A percentile compares a stretch with the other conserved stretches of the same genome.
phyloP scores from a whole-genome alignment of 2,888 invertebrate species.

The Nomada hirtipes region DNA sequence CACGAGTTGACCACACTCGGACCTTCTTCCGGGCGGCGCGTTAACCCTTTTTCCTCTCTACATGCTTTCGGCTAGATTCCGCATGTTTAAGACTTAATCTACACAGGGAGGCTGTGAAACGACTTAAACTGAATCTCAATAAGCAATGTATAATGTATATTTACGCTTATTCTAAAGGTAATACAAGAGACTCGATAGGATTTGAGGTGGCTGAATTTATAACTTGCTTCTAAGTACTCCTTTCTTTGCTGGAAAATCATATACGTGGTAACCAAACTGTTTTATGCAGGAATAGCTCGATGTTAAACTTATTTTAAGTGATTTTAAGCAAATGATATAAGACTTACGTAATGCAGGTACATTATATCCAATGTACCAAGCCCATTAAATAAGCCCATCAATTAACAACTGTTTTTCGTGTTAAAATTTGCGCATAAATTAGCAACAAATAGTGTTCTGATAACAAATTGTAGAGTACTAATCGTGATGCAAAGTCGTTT shows the following conservation, averaged over 20 bases:
- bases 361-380: too few species aligned
- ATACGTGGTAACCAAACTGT: too few species aligned
- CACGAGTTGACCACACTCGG: slow-evolving; percentile 67
- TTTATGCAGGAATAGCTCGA: too few species aligned
- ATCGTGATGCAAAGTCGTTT: not conserved
- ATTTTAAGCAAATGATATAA: too few species aligned
- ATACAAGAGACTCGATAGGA: not conserved
- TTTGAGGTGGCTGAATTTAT: not conserved
- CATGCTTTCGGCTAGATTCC: slow-evolving; percentile 36
- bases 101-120: slow-evolving; percentile 32
- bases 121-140: slow-evolving; percentile 47
- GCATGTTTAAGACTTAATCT: slow-evolving; percentile 53
- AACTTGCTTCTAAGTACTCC: not conserved
- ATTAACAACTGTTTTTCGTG: too few species aligned
- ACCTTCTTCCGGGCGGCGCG: slow-evolving; percentile 64
- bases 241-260: too few species aligned
- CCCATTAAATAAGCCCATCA: too few species aligned
- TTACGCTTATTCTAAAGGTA: not conserved
- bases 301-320: too few species aligned
- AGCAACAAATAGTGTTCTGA: not conserved
- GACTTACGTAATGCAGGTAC: too few species aligned
- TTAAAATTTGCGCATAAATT: too few species aligned
- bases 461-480: not conserved
- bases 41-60: slow-evolving; percentile 50
- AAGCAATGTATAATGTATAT: slow-evolving; percentile 10